phyloP scores from a whole-genome alignment of 2,888 invertebrate genomes.

The Brachynemurus nebulosus region DNA sequence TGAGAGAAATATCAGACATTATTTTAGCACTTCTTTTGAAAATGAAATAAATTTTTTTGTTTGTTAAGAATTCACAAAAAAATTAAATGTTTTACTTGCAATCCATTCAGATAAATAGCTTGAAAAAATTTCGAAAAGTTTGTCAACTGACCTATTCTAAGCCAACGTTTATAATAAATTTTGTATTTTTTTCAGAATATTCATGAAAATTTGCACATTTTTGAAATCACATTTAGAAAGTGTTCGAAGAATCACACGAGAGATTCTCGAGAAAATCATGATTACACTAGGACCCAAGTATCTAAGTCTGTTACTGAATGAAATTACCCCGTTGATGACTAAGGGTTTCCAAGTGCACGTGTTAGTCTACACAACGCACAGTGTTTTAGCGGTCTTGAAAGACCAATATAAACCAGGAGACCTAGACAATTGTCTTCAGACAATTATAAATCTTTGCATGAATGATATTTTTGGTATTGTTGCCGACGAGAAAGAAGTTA shows the following conservation, averaged over 20 bases:
- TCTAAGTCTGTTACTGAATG: slow-evolving; percentile 60
- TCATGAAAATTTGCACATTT: slow-evolving; percentile 82
- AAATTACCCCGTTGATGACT: slow-evolving; percentile 65
- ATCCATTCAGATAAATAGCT: no score
- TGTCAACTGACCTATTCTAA: no score
- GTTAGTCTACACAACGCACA: slow-evolving; percentile 75
- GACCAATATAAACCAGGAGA: slow-evolving; percentile 57
- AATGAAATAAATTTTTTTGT: no score
- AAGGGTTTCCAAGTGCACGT: slow-evolving; percentile 93
- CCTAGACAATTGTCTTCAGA: slow-evolving; percentile 62
- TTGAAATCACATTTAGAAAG: slow-evolving; percentile 78
- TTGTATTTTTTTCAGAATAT: slow-evolving; percentile 42
- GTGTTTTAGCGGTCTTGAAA: slow-evolving; percentile 54
- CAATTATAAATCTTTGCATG: slow-evolving; percentile 63
- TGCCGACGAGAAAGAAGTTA: slow-evolving; percentile 85
- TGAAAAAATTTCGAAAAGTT: no score
- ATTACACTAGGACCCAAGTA: slow-evolving; percentile 69
- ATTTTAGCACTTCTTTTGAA: no score
- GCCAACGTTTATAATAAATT: no score
- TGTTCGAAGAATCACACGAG: slow-evolving; percentile 70
- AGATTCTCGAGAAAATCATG: slow-evolving; percentile 89
- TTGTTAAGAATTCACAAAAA: no score
- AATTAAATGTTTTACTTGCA: no score
- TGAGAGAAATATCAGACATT: no score
- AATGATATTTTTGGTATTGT: slow-evolving; percentile 79